Base-by-base conservation (phyloP, 2,888 invertebrate genomes). In the Drosophila mimetica region DNA sequence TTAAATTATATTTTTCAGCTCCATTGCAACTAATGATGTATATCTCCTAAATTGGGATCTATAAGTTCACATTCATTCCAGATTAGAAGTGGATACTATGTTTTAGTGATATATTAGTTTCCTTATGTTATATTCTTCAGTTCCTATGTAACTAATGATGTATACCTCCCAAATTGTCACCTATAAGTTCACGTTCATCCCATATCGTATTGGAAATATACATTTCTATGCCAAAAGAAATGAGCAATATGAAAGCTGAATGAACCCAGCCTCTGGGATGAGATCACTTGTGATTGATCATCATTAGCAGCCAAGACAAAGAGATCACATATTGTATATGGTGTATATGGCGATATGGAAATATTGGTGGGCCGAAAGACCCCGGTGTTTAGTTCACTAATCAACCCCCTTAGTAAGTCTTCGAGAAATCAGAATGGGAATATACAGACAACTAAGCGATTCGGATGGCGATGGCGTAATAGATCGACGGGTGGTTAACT, bases 391-490 rank as follows among this genome's bases (percentile, higher is more conserved):
- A 41, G 18, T 41, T 13, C 42, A 32, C 41, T 32, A 42, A 53
- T 42, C 42, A 32, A 11, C 32, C 32, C 32, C 44, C 9, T 44
- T 25, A 42, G 22, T 25, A 4, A 14, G 16, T 37, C 9, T 16
- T 20, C 41, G 14, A 3, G 48, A 48, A 32, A 48, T 32, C 16
- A n/a, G 32, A 34, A 48, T 48, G 32, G 32, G 18, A 36, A 50
- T 34, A 50, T 34, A 39, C 47, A 11, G 14, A 25, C 58, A 22
- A 37, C 46, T 39, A 61, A 59, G 18, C 46, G 60, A 47, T 61
- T 61, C 32, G 39, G 72, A 67, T 60, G 46, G 64, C 59, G 76
- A 82, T 82, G 85, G 85, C 82, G 85, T 81, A 85, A 81, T 83
- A 70, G 76, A 77, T 86, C 84, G 76, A 77, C 71, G 76, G 74